Percentiles rank a stretch among this genome's conserved stretches.
phyloP scores from a whole-genome alignment of 2,113 vertebrate genomes.

The Xenus cinereus region DNA sequence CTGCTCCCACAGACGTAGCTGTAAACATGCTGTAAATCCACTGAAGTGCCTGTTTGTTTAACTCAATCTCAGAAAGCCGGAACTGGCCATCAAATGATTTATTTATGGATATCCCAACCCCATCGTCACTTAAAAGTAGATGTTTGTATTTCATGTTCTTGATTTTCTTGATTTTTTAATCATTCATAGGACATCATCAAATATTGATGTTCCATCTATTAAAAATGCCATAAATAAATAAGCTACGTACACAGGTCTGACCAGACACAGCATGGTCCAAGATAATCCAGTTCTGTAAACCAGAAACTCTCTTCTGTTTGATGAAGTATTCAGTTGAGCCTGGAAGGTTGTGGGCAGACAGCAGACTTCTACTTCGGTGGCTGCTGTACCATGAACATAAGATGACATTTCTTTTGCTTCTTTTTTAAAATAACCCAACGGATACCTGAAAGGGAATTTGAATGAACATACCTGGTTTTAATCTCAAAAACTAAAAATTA shows the following conservation, averaged over 20 bases:
- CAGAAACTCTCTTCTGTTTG: constrained; percentile 11
- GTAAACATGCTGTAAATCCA: constrained; percentile 28
- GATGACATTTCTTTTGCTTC: background rate
- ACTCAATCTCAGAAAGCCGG: background rate
- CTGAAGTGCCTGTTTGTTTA: constrained; percentile 1
- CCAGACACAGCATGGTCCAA: constrained; percentile 16
- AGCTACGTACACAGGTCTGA: background rate
- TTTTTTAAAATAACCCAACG: background rate
- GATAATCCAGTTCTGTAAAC: background rate
- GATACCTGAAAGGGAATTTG: background rate
- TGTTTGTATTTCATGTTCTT: constrained; percentile 61
- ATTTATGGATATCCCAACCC: constrained; percentile 50
- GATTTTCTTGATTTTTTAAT: constrained; percentile 59
- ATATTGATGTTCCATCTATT: constrained; percentile 48
- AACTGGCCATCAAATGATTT: constrained; percentile 35
- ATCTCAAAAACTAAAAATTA: background rate
- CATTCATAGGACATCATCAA: constrained; percentile 46
- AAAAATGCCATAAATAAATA: constrained; percentile 64
- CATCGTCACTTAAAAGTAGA: constrained; percentile 44
- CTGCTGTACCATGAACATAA: background rate
- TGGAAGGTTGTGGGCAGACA: background rate
- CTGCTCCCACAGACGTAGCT: background rate
- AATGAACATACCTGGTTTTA: background rate
- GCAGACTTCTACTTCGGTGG: background rate
- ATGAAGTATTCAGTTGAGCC: constrained; percentile 19